Base-by-base conservation (phyloP, 2,113 vertebrate species). In the Prunella fulvescens region DNA sequence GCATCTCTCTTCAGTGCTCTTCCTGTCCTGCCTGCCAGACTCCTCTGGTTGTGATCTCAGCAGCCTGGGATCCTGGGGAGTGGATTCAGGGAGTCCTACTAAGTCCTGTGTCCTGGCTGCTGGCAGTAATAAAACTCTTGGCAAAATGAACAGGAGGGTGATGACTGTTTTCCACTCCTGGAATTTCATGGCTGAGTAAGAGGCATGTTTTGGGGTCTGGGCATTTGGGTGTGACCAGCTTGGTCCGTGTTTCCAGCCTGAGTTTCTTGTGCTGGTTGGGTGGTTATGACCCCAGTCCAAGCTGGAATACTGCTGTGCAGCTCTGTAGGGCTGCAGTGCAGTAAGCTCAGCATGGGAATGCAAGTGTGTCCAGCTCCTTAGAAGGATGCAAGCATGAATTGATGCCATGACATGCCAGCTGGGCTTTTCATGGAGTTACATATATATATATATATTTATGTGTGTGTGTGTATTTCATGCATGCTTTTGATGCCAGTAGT, bases 291-390 rank as follows among this genome's bases (percentile, higher is more conserved):
- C 39, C 39, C 15, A 8, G 8, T 81, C 33, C 0, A 2, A 53
- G 45, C n/a, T 45, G n/a, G 45, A 25, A 23, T 61, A 31, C 18
- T 42, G 45, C 69, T 66, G 1, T n/a, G 19, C 20, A 20, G n/a
- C 26, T 85, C 3, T 1, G 11, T 12, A 35, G n/a, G 73, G 45
- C 33, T 5, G 8, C 44, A 31, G 9, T 83, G 42, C 14, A 61
- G 0, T 62, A 35, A 66, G n/a, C 14, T 78, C 6, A 15, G 4
- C 3, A 1, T 0, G 0, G 26, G 53, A 14, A 23, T 83, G 31
- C 25, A 81, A 28, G 56, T 17, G 25, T 66, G 13, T 51, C 65
- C 1, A 6, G 11, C 11, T 79, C 20, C 40, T n/a, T 48, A 39
- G 67, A 48, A 71, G 53, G 25, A 15, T 57, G 35, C 9, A 71